Base-by-base conservation (phyloP, 2,888 invertebrate genomes). In the Rhodophaea formosa region DNA sequence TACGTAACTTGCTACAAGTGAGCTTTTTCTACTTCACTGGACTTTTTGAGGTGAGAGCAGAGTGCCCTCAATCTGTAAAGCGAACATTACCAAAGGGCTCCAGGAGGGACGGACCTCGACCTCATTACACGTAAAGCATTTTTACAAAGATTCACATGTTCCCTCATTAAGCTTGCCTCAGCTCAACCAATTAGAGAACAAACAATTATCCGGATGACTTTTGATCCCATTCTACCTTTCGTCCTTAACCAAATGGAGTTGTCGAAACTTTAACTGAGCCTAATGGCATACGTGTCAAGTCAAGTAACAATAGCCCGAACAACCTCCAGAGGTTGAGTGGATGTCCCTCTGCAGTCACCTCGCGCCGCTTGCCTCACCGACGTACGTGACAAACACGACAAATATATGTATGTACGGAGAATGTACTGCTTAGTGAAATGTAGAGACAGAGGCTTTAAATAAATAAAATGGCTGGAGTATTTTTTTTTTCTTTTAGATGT, bases 261-360 rank as follows among this genome's bases (percentile, higher is more conserved):
- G 42, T 6, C 44, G 15, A 44, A 44, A 30, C 30, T 29, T 14
- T 17, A 23, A 17, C 10, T 17, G 14, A 29, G 7, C 16, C 16
- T 51, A 35, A 51, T 51, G 35, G 51, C 35, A 30, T 53, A 44
- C 43, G 53, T 44, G 43, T 44, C 6, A 30, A 32, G 53, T 30
- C 44, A 43, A 53, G 30, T 23, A 14, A 23, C 23, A 23, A 23
- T 23, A 23, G 23, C 23, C 5, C 23, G 23, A 23, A 23, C 23
- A 44, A 35, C 32, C 54, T 32, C 45, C 15, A 29, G 43, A 53
- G 53, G 53, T 43, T 17, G 53, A n/a, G 16, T 17, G 14, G 47
- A 23, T 15, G 47, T 16, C 45, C 45, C 45, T 55, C 54, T 14
- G 35, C 10, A 55, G 46, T 55, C 54, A 55, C 54, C 54, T 55